Conservation (phyloP, 2,888 invertebrate genomes). For the Dynastes hyllus region DNA sequence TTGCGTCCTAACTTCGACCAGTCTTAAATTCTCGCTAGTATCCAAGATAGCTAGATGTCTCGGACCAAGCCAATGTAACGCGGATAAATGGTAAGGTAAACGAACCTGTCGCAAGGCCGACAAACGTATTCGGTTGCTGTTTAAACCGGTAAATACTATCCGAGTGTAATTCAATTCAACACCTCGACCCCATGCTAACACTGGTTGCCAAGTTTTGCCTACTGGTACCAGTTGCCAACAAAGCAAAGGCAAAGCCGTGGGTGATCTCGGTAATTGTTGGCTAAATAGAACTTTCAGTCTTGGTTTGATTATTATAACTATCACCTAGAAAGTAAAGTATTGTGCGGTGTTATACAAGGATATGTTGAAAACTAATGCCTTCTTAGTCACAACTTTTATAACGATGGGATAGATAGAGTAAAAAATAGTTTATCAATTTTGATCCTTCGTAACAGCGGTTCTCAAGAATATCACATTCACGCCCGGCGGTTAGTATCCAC, state of each 20-base stretch:
- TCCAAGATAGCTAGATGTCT: constrained; percentile 90
- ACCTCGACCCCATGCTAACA: constrained; percentile 92
- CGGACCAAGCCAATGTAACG: constrained; percentile 88
- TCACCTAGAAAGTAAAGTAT: constrained; percentile 72
- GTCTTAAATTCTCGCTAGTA: constrained; percentile 87
- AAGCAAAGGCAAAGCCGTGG: constrained; percentile 89
- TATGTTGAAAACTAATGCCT: no score
- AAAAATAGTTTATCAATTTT: no score
- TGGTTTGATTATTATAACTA: constrained; percentile 86
- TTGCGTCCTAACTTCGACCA: constrained; percentile 92
- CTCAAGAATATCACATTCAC: no score
- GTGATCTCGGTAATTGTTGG: constrained; percentile 81
- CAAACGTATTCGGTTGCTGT: constrained; percentile 71
- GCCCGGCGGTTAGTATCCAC: no score
- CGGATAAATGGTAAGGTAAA: constrained; percentile 81
- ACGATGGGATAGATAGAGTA: no score
- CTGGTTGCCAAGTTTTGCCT: constrained; percentile 83
- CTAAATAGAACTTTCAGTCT: constrained; percentile 85
- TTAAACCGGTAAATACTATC: constrained; percentile 74
- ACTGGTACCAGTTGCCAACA: constrained; percentile 95
- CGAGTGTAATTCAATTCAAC: constrained; percentile 90
- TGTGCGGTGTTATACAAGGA: background rate
- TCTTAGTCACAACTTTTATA: no score
- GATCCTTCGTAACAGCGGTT: no score
- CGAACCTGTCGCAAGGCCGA: constrained; percentile 82